Base-by-base conservation (phyloP, 1,140 invertebrate species). In the Dufourea novaeangliae region DNA sequence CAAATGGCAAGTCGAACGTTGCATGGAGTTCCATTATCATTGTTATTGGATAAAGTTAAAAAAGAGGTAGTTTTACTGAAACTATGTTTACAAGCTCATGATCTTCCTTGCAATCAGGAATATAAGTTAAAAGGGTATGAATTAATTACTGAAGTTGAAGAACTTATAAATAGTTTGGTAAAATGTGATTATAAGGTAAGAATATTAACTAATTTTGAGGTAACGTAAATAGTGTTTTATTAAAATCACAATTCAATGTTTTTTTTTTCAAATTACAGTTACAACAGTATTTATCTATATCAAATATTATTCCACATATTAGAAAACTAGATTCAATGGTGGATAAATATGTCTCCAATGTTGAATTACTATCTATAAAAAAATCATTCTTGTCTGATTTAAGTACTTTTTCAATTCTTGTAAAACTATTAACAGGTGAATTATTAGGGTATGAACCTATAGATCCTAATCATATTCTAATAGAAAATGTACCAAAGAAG, bases 381-480 rank as follows among this genome's bases (percentile, higher is more conserved):
- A 63, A 27, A 7, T 73, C 57, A n/a, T 44, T 50, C 11, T 57
- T 62, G 44, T 57, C 71, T 27, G 69, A 86, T 29, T 52, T 86
- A 12, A 54, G 63, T 17, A 78, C 72, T 37, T 88, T 90, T 39
- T 20, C 72, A n/a, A 62, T 80, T 37, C 71, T 90, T 5, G 50
- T 59, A 0, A 81, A 86, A 54, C 64, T 90, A 32, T 66, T 90
- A 10, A 89, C 88, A 10, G 89, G 87, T 11, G 88, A 90, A 73
- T 73, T 90, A 17, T 52, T 89, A 27, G 87, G 80, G 20, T 50
- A 86, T 14, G 80, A 89, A 41, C 32, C 63, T 8, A 68, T 86
- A 10, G 68, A 86, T 75, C 81, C 88, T 7, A 32, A 71, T 37
- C 22, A 71, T 20, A 62, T 90, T 27, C 50, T 88, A 44, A 57